Base-by-base conservation (phyloP, 2,113 vertebrate genomes). In the Copsychus sechellarum region DNA sequence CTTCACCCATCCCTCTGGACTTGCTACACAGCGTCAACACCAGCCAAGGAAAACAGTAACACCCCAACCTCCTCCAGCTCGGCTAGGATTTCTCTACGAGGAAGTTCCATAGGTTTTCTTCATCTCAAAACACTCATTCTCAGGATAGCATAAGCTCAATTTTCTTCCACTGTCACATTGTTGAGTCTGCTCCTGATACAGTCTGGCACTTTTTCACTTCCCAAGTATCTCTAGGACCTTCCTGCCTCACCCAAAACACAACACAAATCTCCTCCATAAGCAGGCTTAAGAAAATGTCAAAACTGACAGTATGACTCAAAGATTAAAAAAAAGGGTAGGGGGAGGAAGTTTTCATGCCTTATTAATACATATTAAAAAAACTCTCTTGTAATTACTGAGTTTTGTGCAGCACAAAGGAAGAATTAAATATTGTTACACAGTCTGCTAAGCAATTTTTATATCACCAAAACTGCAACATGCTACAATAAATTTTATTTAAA, bases 1-100 rank as follows among this genome's bases (percentile, higher is more conserved):
- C 40, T 78, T 71, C 65, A 78, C 33, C 36, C 69, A 12, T 65
- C 83, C 36, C 53, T 69, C 7, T 12, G 36, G 21, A 64, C 65
- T 54, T 81, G 51, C 61, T 65, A 43, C 25, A 31, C 15, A 66
- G 31, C 19, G 29, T 31, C 53, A 84, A 48, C 3, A 36, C 6
- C 28, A 92, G 86, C 81, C 81, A 88, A 90, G 78, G 82, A 64
- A 96, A 87, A 90, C 31, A 67, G 10, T 29, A 74, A 90, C 14
- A 64, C 28, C 17, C 31, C 58, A 60, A 69, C 17, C 20, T 69
- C 38, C 54, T 29, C 6, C 9, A 78, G 38, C 45, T 58, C 50
- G 25, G 57, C 57, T 81, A 70, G 34, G 17, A 60, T 88, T 95
- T 95, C 86, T 56, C 57, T 0, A 2, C 36, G 57, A 81, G 33